phyloP scores from a whole-genome alignment of 2,797 vertebrate species.

The Oceanodroma leucorhoa region DNA sequence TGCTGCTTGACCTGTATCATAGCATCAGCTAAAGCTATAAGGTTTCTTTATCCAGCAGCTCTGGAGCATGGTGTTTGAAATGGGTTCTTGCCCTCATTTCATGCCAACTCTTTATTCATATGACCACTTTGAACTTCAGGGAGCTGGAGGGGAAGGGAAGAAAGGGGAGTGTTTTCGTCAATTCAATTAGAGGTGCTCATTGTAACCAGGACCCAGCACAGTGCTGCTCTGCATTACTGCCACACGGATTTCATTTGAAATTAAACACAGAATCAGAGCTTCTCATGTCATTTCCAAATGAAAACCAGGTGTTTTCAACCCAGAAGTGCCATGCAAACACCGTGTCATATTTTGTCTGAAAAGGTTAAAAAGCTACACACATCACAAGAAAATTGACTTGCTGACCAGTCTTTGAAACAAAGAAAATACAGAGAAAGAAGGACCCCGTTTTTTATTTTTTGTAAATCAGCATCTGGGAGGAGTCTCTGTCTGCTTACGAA shows the following conservation, averaged over 20 bases:
- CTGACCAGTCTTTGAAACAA: not conserved
- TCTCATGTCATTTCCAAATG: conserved; percentile 42
- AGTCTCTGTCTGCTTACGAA: not conserved
- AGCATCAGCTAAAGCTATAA: not conserved
- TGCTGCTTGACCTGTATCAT: not conserved
- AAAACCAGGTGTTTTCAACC: conserved; percentile 43
- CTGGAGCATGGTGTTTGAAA: not conserved
- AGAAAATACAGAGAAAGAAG: not conserved
- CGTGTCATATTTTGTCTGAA: not conserved
- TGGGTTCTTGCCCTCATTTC: not conserved
- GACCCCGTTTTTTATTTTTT: not conserved
- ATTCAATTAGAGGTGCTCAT: conserved; percentile 35
- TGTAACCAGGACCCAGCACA: not conserved
- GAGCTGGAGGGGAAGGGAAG: not conserved
- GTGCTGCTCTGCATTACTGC: conserved; percentile 23
- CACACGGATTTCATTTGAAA: conserved; percentile 50
- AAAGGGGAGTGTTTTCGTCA: not conserved
- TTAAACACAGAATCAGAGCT: conserved; percentile 27
- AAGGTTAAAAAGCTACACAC: not conserved
- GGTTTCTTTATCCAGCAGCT: not conserved
- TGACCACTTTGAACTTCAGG: not conserved
- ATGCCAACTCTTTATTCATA: conserved; percentile 5
- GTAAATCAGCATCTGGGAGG: not conserved
- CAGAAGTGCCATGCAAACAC: conserved; percentile 8
- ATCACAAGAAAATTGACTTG: not conserved